phyloP scores from a whole-genome alignment of 2,113 vertebrate genomes.

The Noturus placidus region DNA sequence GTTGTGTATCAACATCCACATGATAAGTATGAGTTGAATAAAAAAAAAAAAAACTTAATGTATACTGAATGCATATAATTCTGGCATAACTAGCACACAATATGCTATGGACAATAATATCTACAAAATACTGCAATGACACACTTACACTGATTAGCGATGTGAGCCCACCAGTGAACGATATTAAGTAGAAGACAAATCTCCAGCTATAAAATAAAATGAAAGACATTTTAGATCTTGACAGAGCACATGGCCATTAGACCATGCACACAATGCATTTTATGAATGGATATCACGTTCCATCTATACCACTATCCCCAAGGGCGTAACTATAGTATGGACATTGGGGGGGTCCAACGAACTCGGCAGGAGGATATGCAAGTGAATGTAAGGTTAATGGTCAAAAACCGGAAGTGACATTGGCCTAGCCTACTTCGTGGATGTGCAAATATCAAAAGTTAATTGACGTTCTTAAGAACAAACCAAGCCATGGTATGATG shows the following conservation, averaged over 20 bases:
- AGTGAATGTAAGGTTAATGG: too few species aligned
- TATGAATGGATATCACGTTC: not conserved
- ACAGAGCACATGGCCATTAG: not conserved
- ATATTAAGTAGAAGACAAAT: conserved; percentile 71
- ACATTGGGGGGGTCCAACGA: too few species aligned
- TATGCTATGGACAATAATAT: not conserved
- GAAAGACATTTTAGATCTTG: not conserved
- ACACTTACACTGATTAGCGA: conserved; percentile 66
- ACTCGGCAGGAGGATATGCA: too few species aligned
- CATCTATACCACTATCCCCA: not conserved
- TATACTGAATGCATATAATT: not conserved
- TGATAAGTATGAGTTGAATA: not conserved
- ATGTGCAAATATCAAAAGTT: too few species aligned
- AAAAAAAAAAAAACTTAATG: not conserved
- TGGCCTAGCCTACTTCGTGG: too few species aligned
- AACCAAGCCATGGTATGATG: too few species aligned
- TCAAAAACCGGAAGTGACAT: too few species aligned
- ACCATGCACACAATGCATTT: not conserved
- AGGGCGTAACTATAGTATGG: too few species aligned
- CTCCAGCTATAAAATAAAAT: conserved; percentile 68
- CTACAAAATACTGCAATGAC: not conserved
- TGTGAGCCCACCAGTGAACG: conserved; percentile 65
- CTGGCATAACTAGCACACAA: not conserved
- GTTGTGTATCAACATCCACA: not conserved
- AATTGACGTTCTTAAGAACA: too few species aligned